Base-by-base conservation (phyloP, 1,140 invertebrate species). In the Camponotus vicinus region DNA sequence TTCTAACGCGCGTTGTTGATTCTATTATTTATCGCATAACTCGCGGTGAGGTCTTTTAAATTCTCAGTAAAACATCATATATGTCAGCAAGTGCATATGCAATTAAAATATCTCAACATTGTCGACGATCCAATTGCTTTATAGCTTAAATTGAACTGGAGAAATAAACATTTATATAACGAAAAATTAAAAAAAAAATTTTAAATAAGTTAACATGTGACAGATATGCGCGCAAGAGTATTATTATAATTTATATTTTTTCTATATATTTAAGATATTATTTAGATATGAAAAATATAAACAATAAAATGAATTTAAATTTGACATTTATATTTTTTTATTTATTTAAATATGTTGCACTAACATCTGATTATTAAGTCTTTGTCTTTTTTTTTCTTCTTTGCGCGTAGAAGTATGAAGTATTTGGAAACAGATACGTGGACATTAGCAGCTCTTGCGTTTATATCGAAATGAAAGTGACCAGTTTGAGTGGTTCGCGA, bases 391-490 rank as follows among this genome's bases (percentile, higher is more conserved):
- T 61, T 75, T 9, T 57, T 55, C 42, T 67, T 55, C 21, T 8
- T 79, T 37, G 13, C 45, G 13, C 61, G 1, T 52, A 55, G 76
- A 4, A 34, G 32, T 13, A 27, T 34, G 32, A 79, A 45, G 21
- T 52, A n/a, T n/a, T 67, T 4, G 34, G n/a, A 79, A 67, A 32
- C 42, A 42, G 5, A 21, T 32, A 78, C 61, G 76, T 49, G 42
- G 32, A 45, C 18, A 32, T 67, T 45, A 64, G 63, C n/a, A 27
- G 9, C 49, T 61, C 40, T 45, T 55, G 42, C 59, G 27, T 66
- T 52, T 49, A 45, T 34, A 52, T 21, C 45, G 42, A 76, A 70
- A 86, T 59, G 61, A 86, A 86, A 89, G 70, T 76, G 57, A 69
- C 86, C 87, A 69, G 75, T 77, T 52, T 59, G 21, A 78, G 59